A percentile compares a stretch with the other conserved stretches of the same genome.
Evolutionary conservation across 2,113 vertebrate genomes (phyloP).

Genomic region (Irena cyanogastra): DNA sequence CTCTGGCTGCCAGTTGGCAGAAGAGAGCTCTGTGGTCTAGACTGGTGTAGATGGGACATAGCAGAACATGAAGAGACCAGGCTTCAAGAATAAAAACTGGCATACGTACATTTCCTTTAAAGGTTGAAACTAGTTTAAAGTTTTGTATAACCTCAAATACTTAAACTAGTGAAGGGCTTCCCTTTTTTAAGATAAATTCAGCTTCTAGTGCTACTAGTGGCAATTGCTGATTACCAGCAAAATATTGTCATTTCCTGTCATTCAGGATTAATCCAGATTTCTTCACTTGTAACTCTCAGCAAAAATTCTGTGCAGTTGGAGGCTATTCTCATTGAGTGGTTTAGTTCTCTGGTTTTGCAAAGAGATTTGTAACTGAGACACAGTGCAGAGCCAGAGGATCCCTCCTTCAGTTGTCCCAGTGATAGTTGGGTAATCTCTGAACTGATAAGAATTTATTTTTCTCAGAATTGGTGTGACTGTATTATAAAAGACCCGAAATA

Average conservation of each 20-base stretch:
- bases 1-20: slow-evolving; percentile 58
- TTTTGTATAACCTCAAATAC: not conserved
- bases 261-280: not conserved
- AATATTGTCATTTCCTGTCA: not conserved
- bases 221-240: not conserved
- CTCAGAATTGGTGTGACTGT: not conserved
- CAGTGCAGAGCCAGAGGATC: not conserved
- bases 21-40: slow-evolving; percentile 49
- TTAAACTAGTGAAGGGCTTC: not conserved
- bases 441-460: not conserved
- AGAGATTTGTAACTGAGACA: not conserved
- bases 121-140: not conserved
- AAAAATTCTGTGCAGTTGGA: not conserved
- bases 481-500: not conserved
- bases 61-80: slow-evolving; percentile 61
- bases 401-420: not conserved
- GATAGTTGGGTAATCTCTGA: not conserved
- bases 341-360: not conserved
- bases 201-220: not conserved
- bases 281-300: not conserved
- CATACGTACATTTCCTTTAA: not conserved
- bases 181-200: not conserved
- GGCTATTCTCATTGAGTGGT: not conserved
- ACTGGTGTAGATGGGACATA: slow-evolving; percentile 60
- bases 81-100: slow-evolving; percentile 11